Conservation (phyloP, 2,113 vertebrate genomes). For the Colinus virginianus region DNA sequence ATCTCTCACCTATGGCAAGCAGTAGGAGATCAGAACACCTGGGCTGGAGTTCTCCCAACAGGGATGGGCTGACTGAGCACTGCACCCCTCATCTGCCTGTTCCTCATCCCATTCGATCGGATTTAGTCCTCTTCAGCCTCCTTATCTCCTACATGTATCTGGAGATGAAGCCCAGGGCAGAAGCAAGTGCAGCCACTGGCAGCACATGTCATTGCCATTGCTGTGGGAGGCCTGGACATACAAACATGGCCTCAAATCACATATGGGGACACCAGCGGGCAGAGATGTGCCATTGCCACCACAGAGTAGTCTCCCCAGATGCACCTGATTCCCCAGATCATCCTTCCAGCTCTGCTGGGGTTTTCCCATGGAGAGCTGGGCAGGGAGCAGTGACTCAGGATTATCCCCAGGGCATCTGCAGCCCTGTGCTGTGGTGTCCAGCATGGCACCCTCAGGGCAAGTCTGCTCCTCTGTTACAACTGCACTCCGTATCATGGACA, state of each 20-base stretch:
- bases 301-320: accelerated
- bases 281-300: accelerated
- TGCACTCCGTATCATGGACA: not conserved
- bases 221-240: not conserved
- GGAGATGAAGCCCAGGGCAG: not conserved
- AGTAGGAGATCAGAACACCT: not conserved
- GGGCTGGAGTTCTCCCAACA: not conserved
- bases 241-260: accelerated
- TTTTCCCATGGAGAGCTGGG: not conserved
- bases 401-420: not conserved
- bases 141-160: not conserved
- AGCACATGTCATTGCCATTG: accelerated
- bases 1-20: not conserved
- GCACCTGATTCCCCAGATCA: not conserved
- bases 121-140: not conserved
- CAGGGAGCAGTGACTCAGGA: not conserved
- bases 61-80: accelerated
- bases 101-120: accelerated
- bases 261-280: accelerated
- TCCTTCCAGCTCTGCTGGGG: not conserved
- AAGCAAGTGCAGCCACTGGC: not conserved
- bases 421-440: not conserved
- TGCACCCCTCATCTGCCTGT: accelerated
- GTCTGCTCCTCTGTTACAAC: not conserved
- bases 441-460: not conserved